A percentile compares a stretch with the other conserved stretches of the same genome.
phyloP scores from a whole-genome alignment of 2,113 vertebrate genomes.

The Vulpes vulpes region DNA sequence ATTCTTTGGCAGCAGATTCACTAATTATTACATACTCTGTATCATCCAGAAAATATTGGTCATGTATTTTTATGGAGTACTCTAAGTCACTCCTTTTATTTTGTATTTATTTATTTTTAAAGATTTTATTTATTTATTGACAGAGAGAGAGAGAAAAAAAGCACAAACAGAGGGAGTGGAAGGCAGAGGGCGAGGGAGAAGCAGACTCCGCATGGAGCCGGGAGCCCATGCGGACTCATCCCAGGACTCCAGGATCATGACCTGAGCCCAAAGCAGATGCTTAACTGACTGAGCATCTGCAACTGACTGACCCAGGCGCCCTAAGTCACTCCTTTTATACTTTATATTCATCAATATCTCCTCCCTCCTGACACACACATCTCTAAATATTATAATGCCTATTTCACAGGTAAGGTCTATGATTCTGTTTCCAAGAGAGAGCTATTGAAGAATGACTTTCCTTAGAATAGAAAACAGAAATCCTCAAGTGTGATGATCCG shows the following conservation, averaged over 20 bases:
- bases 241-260: too few species aligned
- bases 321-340: not conserved
- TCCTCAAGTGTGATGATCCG: slow-evolving; percentile 50
- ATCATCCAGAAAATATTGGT: slow-evolving; percentile 32
- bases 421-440: slow-evolving; percentile 45
- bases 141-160: too few species aligned
- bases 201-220: too few species aligned
- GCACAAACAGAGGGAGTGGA: too few species aligned
- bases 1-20: slow-evolving; percentile 70
- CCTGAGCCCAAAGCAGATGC: too few species aligned
- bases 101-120: not conserved
- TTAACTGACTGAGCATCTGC: too few species aligned
- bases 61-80: not conserved
- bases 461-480: slow-evolving; percentile 61
- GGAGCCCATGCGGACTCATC: too few species aligned
- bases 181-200: too few species aligned
- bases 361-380: not conserved
- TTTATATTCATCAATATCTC: not conserved
- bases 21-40: slow-evolving; percentile 40
- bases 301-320: too few species aligned
- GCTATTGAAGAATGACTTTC: slow-evolving; percentile 22
- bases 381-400: not conserved
- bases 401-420: slow-evolving; percentile 44
- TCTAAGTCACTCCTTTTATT: not conserved
- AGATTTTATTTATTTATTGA: too few species aligned